These are phyloP conservation scores for Drosophila dunni DNA, from an alignment of 1,140 invertebrate species.

Conservation along the genomic window DNA sequence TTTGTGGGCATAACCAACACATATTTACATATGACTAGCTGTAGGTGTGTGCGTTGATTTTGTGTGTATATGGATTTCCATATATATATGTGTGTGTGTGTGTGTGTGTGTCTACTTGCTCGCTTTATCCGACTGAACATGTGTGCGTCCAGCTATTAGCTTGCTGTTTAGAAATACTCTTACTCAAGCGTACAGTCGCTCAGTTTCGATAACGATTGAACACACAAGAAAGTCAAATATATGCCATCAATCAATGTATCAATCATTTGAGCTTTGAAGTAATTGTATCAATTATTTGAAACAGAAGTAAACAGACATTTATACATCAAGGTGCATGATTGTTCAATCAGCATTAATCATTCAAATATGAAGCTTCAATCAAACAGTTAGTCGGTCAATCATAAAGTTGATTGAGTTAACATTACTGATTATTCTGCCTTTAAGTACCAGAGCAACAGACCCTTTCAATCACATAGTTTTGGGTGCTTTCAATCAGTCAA, in stretches of 20 bases:
- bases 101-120: not conserved
- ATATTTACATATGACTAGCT: slow-evolving; percentile 60
- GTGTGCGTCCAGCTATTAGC: slow-evolving; percentile 40
- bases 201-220: not conserved
- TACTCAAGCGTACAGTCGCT: not conserved
- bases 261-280: no score
- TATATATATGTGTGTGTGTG: slow-evolving; percentile 35
- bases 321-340: no score
- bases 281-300: no score
- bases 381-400: not conserved
- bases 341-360: no score
- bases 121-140: slow-evolving; percentile 20
- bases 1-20: slow-evolving; percentile 82
- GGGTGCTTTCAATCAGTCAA: not conserved
- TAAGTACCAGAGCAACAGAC: no score
- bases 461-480: not conserved
- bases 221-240: no score
- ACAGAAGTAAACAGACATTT: no score
- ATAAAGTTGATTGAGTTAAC: not conserved
- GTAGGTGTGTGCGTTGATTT: slow-evolving; percentile 39
- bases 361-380: not conserved
- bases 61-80: slow-evolving; percentile 15
- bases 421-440: no score
- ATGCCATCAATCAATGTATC: no score
- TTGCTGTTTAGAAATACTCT: slow-evolving; percentile 42